Conservation (phyloP, 1,140 invertebrate species). For the Achatina immaculata region DNA sequence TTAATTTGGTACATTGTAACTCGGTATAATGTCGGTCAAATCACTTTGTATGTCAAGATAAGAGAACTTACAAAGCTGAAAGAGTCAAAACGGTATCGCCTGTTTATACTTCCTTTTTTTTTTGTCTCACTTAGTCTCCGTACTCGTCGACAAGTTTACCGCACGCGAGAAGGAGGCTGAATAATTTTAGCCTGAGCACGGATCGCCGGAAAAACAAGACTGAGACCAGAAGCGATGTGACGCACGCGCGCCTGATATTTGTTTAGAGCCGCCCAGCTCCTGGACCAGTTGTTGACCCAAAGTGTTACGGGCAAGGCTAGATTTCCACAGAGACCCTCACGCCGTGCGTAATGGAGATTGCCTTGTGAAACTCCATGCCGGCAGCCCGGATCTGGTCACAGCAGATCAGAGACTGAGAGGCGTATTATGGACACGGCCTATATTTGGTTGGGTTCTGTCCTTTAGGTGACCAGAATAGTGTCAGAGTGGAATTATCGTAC, state of each 20-base stretch:
- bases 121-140: too few relatives aligned
- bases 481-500: too few relatives aligned
- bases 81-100: background rate
- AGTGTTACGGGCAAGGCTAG: slow-evolving; percentile 17
- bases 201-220: background rate
- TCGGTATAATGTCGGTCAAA: too few relatives aligned
- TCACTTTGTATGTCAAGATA: background rate
- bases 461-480: too few relatives aligned
- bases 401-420: background rate
- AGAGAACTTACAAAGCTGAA: background rate
- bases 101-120: background rate
- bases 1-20: too few relatives aligned
- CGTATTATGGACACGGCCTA: background rate
- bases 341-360: slow-evolving; percentile 30
- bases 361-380: slow-evolving; percentile 13
- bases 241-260: slow-evolving; percentile 18
- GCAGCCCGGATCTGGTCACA: slow-evolving; percentile 7
- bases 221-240: background rate
- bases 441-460: background rate
- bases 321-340: slow-evolving; percentile 24
- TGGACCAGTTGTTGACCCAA: slow-evolving; percentile 18
- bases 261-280: slow-evolving; percentile 4
- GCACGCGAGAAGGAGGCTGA: background rate
- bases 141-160: background rate
- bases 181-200: background rate